Evolutionary conservation across 2,888 invertebrate species (phyloP), one percentile per base, ranked within the genome.

Genomic region (Ctena decussata): DNA sequence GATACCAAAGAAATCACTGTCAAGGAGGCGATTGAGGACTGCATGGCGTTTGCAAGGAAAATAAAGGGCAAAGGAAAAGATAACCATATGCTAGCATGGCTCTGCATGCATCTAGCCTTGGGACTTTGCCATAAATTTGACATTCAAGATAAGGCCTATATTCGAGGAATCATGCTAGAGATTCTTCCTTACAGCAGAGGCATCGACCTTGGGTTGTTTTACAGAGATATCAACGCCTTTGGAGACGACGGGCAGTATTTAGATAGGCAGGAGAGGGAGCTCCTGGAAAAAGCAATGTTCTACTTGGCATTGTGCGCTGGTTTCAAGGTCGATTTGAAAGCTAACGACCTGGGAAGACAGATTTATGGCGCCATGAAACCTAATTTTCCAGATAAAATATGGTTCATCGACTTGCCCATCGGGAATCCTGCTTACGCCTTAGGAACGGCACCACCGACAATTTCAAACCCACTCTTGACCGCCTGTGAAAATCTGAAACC

Each of bases 161-260:
- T 87, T 15, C 69, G 87, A 27, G 32, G 39, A 8, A 73, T 89
- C 27, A 69, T 89, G 65, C 11, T 71, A 46, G 84, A 84, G 32
- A 76, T 89, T 49, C 39, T 87, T n/a, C 80, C 78, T n/a, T 84
- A 78, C 44, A 85, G 84, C 65, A 69, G 86, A 35, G 89, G 89
- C 18, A 83, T 89, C 49, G 89, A 89, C 44, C 76, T 80, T 65
- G 89, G 89, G 12, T 72, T 89, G 1, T 89, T 86, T 57, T 87
- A 82, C 81, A 65, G 89, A 74, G 89, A 89, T 81, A 70, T 89
- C 30, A 60, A 82, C 11, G 80, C 86, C 21, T 86, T 87, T 57
- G 87, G 86, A 21, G 84, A 87, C 53, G 65, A 83, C 8, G 82
- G 78, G 21, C 82, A 83, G 49, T 78, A 73, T 32, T 49, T 81